Percentiles rank a stretch among this genome's conserved stretches.
Conservation (phyloP, 2,113 vertebrate genomes). For the Notarius quadriscutis region DNA sequence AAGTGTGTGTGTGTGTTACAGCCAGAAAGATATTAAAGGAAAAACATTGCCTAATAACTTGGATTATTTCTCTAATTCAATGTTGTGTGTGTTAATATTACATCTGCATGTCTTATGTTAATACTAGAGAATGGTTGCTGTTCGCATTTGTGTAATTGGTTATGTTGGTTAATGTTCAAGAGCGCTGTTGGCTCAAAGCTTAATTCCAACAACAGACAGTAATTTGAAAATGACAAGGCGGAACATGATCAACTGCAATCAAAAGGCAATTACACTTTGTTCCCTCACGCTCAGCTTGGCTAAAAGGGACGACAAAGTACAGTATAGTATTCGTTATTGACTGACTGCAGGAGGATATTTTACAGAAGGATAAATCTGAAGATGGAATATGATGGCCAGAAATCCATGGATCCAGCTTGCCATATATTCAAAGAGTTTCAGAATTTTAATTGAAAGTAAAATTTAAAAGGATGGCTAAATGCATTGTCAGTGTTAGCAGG, state of each 20-base stretch:
- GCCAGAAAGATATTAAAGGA: neutral
- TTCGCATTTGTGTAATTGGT: conserved; percentile 42
- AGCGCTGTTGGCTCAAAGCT: conserved; percentile 31
- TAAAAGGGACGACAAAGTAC: conserved; percentile 14
- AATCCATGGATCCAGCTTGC: neutral
- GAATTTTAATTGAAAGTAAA: conserved; percentile 6
- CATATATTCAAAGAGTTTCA: neutral
- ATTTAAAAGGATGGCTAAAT: neutral
- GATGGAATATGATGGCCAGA: neutral
- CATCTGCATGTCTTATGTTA: neutral
- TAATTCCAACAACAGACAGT: conserved; percentile 39
- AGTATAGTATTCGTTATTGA: conserved; percentile 1
- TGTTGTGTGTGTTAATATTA: conserved; percentile 36
- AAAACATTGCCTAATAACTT: conserved; percentile 29
- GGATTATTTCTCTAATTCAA: conserved; percentile 37
- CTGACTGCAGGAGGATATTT: neutral
- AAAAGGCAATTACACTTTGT: conserved; percentile 44
- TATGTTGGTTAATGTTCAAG: conserved; percentile 31
- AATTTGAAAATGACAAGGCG: conserved; percentile 42
- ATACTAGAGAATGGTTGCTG: conserved; percentile 28
- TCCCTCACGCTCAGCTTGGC: conserved; percentile 30
- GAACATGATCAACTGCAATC: conserved; percentile 47
- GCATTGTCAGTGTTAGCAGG: neutral
- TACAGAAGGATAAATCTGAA: neutral
- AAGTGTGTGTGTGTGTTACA: neutral